Percentiles rank a stretch among this genome's conserved stretches.
Conservation (phyloP, 2,113 vertebrate genomes). For the Anser cygnoides region DNA sequence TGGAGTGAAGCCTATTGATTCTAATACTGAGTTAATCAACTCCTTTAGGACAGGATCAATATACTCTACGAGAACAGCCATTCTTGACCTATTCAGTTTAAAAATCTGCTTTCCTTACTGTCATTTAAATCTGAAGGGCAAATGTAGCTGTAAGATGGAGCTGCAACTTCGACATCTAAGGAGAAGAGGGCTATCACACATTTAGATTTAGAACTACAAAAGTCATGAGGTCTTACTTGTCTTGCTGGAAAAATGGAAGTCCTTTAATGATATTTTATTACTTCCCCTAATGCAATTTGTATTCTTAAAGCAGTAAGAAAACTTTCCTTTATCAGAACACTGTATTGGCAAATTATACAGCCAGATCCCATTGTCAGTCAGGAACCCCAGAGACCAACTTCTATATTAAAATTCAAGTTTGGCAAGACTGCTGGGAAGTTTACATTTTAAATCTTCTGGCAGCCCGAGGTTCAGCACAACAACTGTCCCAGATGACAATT, state of each 20-base stretch:
- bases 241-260: slow-evolving; percentile 8
- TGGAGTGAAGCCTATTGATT: slow-evolving; percentile 10
- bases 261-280: not conserved
- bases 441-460: slow-evolving; percentile 22
- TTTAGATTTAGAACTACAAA: slow-evolving; percentile 16
- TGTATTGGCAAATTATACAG: slow-evolving; percentile 17
- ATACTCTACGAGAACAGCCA: not conserved
- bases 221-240: not conserved
- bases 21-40: not conserved
- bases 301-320: slow-evolving; percentile 22
- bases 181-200: not conserved
- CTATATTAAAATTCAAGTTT: slow-evolving; percentile 30
- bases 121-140: slow-evolving; percentile 17
- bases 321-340: slow-evolving; percentile 10
- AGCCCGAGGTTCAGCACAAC: not conserved
- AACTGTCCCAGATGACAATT: not conserved
- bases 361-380: not conserved
- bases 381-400: not conserved
- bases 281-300: not conserved
- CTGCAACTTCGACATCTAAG: slow-evolving; percentile 32
- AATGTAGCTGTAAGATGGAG: not conserved
- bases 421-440: slow-evolving; percentile 45
- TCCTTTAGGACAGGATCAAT: slow-evolving; percentile 15
- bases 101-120: slow-evolving; percentile 7
- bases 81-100: slow-evolving; percentile 11